Evolutionary conservation across 1,140 invertebrate genomes (phyloP).

Genomic region (Brachionus rubens): DNA sequence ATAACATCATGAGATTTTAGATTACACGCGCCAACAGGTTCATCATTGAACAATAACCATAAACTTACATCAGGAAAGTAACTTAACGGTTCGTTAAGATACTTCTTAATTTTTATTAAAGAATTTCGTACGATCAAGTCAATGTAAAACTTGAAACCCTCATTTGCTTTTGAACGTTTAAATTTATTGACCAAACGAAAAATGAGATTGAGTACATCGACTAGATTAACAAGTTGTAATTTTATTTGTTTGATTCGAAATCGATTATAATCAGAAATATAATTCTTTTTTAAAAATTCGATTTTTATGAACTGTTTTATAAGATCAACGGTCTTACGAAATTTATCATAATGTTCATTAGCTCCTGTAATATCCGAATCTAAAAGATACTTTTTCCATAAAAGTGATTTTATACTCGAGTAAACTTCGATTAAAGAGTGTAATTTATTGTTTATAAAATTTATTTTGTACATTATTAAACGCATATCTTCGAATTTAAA

Average conservation of each 20-base stretch:
- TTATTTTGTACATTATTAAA: conserved; percentile 36
- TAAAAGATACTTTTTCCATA: background rate
- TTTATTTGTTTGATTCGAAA: background rate
- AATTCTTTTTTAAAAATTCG: conserved; percentile 6
- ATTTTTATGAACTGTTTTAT: conserved; percentile 11
- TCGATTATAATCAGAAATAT: background rate
- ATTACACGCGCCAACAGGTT: conserved; percentile 27
- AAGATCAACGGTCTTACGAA: background rate
- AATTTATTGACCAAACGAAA: background rate
- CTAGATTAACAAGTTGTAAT: background rate
- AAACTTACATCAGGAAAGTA: conserved; percentile 41
- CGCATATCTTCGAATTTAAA: conserved; percentile 29
- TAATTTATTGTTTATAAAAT: conserved; percentile 2
- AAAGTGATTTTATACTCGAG: background rate
- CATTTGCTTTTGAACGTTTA: conserved; percentile 5
- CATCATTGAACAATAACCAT: conserved; percentile 9
- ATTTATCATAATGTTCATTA: background rate
- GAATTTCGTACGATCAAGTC: conserved; percentile 19
- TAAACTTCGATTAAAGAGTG: background rate
- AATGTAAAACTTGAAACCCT: conserved; percentile 42
- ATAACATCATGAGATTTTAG: conserved; percentile 11
- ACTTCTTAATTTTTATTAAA: conserved; percentile 12
- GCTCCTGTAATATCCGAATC: background rate
- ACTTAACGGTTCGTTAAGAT: conserved; percentile 34
- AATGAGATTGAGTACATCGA: background rate